Percentiles rank a stretch among this genome's conserved stretches.
Conservation (phyloP, 2,113 vertebrate genomes). For the Scatophagus argus region DNA sequence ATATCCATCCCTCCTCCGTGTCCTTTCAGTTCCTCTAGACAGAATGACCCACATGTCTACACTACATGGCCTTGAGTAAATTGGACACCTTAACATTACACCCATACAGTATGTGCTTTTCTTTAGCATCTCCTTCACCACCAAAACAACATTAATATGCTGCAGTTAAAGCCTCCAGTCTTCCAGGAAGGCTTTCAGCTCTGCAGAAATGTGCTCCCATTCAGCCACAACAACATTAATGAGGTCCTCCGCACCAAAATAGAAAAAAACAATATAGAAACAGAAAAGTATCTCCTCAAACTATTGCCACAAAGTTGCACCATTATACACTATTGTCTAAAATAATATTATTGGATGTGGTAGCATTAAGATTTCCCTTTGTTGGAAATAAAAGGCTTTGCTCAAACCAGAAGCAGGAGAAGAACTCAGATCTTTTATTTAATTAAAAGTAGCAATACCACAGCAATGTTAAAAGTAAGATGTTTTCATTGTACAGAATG, state of each 20-base stretch:
- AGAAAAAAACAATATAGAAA: not conserved
- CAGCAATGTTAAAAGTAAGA: not conserved
- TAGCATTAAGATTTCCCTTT: slow-evolving; percentile 4
- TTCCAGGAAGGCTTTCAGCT: not conserved
- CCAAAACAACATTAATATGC: not conserved
- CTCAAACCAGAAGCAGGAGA: not conserved
- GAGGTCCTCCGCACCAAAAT: not conserved
- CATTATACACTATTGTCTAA: not conserved
- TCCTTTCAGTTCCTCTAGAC: slow-evolving; percentile 7
- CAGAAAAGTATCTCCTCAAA: not conserved
- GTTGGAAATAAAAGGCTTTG: not conserved
- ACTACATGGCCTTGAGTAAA: not conserved
- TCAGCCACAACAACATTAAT: not conserved
- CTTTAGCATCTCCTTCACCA: slow-evolving; percentile 23
- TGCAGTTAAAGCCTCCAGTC: not conserved
- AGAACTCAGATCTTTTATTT: not conserved
- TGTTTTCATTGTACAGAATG: not conserved
- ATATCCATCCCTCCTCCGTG: slow-evolving; percentile 12
- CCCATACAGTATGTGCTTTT: not conserved
- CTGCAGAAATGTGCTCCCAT: not conserved
- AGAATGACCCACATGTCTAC: not conserved
- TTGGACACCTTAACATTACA: not conserved
- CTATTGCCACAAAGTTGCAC: slow-evolving; percentile 1
- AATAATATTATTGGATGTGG: not conserved
- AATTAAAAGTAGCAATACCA: not conserved